Evolutionary conservation across 1,140 invertebrate genomes (phyloP).

Genomic region (Sweltsa coloradensis): DNA sequence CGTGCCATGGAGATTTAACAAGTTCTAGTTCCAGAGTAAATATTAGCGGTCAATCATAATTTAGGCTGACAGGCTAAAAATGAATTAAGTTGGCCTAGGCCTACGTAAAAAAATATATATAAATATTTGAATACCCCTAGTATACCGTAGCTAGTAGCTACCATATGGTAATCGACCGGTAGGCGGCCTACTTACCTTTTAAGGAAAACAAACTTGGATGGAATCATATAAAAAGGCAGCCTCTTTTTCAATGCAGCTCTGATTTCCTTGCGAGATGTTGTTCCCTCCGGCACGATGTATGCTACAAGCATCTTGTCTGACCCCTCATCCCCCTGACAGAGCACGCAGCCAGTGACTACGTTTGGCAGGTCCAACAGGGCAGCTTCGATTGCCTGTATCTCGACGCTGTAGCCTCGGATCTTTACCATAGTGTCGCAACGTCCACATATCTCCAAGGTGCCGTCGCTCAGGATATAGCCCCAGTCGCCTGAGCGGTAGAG

Average conservation of each 20-base stretch:
- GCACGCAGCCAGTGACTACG: constrained; percentile 32
- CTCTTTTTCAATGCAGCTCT: constrained; percentile 31
- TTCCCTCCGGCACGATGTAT: constrained; percentile 32
- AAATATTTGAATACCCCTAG: too few relatives aligned
- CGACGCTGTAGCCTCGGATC: constrained; percentile 39
- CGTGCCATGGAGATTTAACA: too few relatives aligned
- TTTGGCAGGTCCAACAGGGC: constrained; percentile 30
- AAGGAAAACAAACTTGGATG: constrained; percentile 35
- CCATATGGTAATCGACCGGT: too few relatives aligned
- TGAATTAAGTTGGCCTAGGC: too few relatives aligned
- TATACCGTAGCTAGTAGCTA: too few relatives aligned
- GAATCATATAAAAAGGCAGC: constrained; percentile 42
- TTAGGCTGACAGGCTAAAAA: too few relatives aligned
- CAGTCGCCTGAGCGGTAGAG: constrained; percentile 37
- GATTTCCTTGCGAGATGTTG: constrained; percentile 28
- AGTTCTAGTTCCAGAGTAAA: too few relatives aligned
- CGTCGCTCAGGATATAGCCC: constrained; percentile 36
- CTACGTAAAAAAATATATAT: too few relatives aligned
- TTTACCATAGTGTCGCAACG: constrained; percentile 40
- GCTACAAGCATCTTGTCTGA: constrained; percentile 37
- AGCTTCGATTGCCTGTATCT: constrained; percentile 37
- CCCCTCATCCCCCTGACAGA: constrained; percentile 35
- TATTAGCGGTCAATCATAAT: too few relatives aligned
- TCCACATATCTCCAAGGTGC: constrained; percentile 36
- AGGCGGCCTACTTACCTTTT: constrained; percentile 20